Percentiles rank a stretch among this genome's conserved stretches.
Evolutionary conservation across 2,797 vertebrate species (phyloP).

Genomic region (Lemur catta): DNA sequence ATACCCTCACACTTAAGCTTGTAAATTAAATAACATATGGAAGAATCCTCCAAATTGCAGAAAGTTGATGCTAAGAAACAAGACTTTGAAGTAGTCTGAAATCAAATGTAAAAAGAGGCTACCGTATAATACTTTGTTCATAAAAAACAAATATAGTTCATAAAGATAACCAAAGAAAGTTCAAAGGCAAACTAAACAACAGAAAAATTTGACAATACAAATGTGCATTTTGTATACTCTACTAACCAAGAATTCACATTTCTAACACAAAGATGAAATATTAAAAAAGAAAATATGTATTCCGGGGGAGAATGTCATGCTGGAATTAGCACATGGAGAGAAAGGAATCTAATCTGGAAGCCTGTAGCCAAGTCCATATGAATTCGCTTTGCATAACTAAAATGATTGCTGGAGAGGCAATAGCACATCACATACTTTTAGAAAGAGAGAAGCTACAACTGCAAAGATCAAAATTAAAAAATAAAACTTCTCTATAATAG

Average conservation of each 20-base stretch:
- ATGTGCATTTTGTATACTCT: neutral
- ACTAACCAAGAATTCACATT: neutral
- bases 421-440: neutral
- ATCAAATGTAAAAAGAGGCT: neutral
- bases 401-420: neutral
- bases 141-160: neutral
- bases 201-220: neutral
- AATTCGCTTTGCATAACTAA: neutral
- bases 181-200: constrained; percentile 12
- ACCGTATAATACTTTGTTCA: neutral
- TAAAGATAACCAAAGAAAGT: neutral
- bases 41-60: neutral
- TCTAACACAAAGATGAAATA: constrained; percentile 2
- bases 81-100: neutral
- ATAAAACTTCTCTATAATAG: neutral
- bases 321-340: neutral
- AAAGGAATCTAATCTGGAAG: neutral
- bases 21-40: neutral
- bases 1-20: neutral
- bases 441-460: neutral
- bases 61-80: neutral
- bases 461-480: constrained; percentile 2
- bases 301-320: neutral
- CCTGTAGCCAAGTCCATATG: neutral
- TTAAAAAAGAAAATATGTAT: constrained; percentile 14